Conservation (phyloP, 1,140 invertebrate species). For the Bradysia coprophila region DNA sequence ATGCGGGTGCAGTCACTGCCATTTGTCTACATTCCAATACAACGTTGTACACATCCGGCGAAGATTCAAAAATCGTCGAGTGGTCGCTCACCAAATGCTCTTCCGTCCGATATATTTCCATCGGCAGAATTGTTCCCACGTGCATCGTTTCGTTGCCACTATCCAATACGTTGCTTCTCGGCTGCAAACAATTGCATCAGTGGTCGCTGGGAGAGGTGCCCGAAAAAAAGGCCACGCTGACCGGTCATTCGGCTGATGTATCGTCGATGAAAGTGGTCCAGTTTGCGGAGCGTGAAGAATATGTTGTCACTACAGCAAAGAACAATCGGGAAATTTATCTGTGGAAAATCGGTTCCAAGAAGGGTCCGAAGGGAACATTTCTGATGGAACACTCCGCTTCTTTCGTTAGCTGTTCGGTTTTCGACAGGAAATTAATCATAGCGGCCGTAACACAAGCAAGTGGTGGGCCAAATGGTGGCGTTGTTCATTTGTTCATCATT, state of each 20-base stretch:
- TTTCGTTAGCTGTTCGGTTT: conserved; percentile 27
- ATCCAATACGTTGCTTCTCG: conserved; percentile 39
- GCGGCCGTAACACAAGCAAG: conserved; percentile 44
- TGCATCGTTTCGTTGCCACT: conserved; percentile 42
- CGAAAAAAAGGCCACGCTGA: conserved; percentile 38
- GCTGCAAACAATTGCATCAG: conserved; percentile 40
- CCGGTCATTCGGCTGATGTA: conserved; percentile 44
- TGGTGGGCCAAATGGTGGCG: no score
- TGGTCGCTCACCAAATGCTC: conserved; percentile 31
- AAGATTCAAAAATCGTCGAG: conserved; percentile 27
- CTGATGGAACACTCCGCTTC: conserved; percentile 43
- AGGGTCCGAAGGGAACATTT: conserved; percentile 31
- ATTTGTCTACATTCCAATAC: conserved; percentile 26
- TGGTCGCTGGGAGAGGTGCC: conserved; percentile 37
- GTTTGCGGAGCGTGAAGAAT: conserved; percentile 22
- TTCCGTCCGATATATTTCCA: conserved; percentile 35
- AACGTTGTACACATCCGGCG: conserved; percentile 30
- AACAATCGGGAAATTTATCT: conserved; percentile 22
- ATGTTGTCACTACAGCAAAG: conserved; percentile 37
- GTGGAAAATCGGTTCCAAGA: conserved; percentile 15
- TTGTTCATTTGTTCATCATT: conserved; percentile 58
- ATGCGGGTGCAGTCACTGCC: conserved; percentile 28
- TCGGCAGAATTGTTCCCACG: conserved; percentile 40
- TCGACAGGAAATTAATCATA: conserved; percentile 29
- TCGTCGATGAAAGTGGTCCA: conserved; percentile 28